A percentile compares a stretch with the other conserved stretches of the same genome.
Conservation (phyloP, 2,113 vertebrate species). For the Rattus rattus region DNA sequence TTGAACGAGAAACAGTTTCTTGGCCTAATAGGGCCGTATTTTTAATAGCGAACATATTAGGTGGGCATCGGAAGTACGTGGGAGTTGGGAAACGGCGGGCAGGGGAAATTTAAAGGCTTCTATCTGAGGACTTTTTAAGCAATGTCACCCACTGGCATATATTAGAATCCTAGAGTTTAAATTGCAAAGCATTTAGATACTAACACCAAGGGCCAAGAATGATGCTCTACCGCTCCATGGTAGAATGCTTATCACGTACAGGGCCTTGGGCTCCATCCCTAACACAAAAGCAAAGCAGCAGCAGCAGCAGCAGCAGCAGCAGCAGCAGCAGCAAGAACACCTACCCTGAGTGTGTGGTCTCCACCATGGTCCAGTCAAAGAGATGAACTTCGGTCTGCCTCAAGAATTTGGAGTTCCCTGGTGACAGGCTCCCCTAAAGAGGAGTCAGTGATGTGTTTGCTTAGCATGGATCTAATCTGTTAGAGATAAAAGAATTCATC, state of each 20-base stretch:
- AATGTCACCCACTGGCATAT: not conserved
- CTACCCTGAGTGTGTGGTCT: not conserved
- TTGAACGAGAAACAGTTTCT: conserved; percentile 33
- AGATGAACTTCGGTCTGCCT: not conserved
- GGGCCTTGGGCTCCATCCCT: not conserved
- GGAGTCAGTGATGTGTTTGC: not conserved
- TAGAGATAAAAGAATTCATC: not conserved
- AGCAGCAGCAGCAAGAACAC: not conserved
- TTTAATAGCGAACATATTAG: not conserved
- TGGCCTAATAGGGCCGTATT: not conserved
- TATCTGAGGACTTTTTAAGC: not conserved
- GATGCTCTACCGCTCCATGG: not conserved
- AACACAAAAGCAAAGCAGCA: not conserved
- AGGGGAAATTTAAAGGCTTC: not conserved
- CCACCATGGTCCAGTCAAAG: not conserved
- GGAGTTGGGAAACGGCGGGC: not conserved
- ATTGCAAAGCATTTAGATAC: not conserved
- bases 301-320: not conserved
- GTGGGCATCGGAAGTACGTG: not conserved
- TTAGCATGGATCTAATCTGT: not conserved
- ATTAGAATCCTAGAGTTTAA: not conserved
- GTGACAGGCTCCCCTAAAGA: not conserved
- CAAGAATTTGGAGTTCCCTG: not conserved
- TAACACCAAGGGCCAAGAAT: not conserved
- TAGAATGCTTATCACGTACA: not conserved